Conservation (phyloP, 1,140 invertebrate genomes). For the Heliconius eleuchia region DNA sequence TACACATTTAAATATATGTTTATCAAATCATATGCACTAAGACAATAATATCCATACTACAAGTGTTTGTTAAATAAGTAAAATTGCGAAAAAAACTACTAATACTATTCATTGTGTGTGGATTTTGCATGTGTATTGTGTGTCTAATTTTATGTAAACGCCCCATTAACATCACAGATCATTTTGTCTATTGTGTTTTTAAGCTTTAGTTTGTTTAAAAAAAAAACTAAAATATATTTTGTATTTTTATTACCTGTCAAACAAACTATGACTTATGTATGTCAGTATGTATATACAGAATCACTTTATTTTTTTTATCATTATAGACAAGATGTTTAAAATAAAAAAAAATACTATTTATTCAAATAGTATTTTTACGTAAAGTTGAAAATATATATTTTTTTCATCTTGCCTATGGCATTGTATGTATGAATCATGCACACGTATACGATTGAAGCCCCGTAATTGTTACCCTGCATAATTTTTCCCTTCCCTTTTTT, state of each 20-base stretch:
- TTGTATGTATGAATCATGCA: conserved; percentile 1
- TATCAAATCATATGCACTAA: no score
- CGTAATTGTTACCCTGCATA: background rate
- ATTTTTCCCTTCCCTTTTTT: background rate
- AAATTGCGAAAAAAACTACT: no score
- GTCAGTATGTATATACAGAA: background rate
- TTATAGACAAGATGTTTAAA: background rate
- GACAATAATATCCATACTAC: no score
- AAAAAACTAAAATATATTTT: background rate
- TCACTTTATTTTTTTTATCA: background rate
- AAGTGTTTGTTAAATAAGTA: no score
- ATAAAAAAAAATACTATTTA: background rate
- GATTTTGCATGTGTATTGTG: conserved; percentile 35
- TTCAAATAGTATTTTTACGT: no score
- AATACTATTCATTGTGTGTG: conserved; percentile 30
- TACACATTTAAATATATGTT: no score
- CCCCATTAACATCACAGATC: conserved; percentile 23
- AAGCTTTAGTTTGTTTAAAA: conserved; percentile 7
- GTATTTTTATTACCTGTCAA: background rate
- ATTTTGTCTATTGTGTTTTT: conserved; percentile 28
- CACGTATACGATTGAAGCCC: background rate
- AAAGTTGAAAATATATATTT: background rate
- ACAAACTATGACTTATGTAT: background rate
- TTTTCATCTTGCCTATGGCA: background rate
- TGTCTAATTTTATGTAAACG: conserved; percentile 29